A percentile compares a stretch with the other conserved stretches of the same genome.
Evolutionary conservation across 2,888 invertebrate species (phyloP).

Genomic region (Sepiola atlantica): DNA sequence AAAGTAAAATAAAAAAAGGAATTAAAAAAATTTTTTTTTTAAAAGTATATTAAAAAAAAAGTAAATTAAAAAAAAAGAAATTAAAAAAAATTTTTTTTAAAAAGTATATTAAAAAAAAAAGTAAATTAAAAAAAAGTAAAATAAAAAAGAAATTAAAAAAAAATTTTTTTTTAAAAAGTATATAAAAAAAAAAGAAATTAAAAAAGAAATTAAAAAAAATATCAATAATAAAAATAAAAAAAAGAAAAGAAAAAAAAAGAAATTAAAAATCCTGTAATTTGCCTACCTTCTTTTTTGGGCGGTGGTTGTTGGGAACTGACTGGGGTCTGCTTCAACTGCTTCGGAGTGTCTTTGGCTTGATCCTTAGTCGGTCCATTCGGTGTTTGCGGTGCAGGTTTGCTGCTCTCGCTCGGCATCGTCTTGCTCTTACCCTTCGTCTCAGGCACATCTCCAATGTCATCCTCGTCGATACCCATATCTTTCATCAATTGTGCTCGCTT

Average conservation of each 20-base stretch:
- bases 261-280: background rate
- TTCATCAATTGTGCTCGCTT: slow-evolving; percentile 94
- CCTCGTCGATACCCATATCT: slow-evolving; percentile 87
- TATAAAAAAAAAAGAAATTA: too few relatives aligned
- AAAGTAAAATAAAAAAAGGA: too few relatives aligned
- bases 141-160: too few relatives aligned
- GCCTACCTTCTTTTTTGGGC: background rate
- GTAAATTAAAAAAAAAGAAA: too few relatives aligned
- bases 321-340: background rate
- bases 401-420: slow-evolving; percentile 43
- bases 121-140: too few relatives aligned
- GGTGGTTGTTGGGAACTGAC: background rate
- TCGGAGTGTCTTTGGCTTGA: background rate
- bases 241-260: background rate
- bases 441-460: slow-evolving; percentile 72
- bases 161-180: too few relatives aligned
- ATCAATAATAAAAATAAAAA: background rate
- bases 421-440: slow-evolving; percentile 53
- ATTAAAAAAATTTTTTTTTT: too few relatives aligned
- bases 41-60: too few relatives aligned
- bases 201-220: too few relatives aligned
- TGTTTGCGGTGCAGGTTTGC: slow-evolving; percentile 50
- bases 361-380: slow-evolving; percentile 55
- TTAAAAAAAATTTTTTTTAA: too few relatives aligned
- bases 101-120: too few relatives aligned